These are phyloP conservation scores for Phrixothrix hirtus DNA, from an alignment of 2,888 invertebrate genomes.

Conservation along the genomic window DNA sequence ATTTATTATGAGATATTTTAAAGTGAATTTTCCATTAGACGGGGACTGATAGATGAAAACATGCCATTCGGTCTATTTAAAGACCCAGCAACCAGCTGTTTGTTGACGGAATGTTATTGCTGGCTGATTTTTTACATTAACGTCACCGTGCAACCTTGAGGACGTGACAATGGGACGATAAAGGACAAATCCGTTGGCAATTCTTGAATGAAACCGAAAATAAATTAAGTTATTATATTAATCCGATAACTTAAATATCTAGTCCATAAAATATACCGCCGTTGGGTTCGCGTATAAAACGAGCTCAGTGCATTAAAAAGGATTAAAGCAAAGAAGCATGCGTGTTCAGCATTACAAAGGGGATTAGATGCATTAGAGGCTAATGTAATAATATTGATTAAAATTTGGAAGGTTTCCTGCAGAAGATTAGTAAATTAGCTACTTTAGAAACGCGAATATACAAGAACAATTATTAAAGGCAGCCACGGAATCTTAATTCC, in stretches of 20 bases:
- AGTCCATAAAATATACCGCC: too few relatives aligned
- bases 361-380: conserved; percentile 12
- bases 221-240: too few relatives aligned
- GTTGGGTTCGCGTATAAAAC: too few relatives aligned
- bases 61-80: conserved; percentile 31
- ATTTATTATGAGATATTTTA: too few relatives aligned
- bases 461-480: too few relatives aligned
- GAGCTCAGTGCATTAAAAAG: neutral
- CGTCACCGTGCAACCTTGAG: conserved; percentile 28
- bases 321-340: conserved; percentile 11
- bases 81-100: conserved; percentile 34
- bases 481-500: too few relatives aligned
- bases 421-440: conserved; percentile 10
- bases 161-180: conserved; percentile 26
- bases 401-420: conserved; percentile 22
- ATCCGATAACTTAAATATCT: too few relatives aligned
- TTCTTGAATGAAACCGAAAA: too few relatives aligned
- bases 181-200: too few relatives aligned
- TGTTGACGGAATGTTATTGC: conserved; percentile 18
- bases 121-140: conserved; percentile 7
- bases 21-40: conserved; percentile 10
- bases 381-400: conserved; percentile 18
- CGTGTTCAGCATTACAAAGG: conserved; percentile 6
- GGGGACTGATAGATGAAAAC: conserved; percentile 21
- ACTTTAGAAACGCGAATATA: too few relatives aligned